Percentiles rank a stretch among this genome's conserved stretches.
These are phyloP conservation scores for Gymnodraco acuticeps DNA, from an alignment of 2,797 vertebrate species.

Conservation along the genomic window DNA sequence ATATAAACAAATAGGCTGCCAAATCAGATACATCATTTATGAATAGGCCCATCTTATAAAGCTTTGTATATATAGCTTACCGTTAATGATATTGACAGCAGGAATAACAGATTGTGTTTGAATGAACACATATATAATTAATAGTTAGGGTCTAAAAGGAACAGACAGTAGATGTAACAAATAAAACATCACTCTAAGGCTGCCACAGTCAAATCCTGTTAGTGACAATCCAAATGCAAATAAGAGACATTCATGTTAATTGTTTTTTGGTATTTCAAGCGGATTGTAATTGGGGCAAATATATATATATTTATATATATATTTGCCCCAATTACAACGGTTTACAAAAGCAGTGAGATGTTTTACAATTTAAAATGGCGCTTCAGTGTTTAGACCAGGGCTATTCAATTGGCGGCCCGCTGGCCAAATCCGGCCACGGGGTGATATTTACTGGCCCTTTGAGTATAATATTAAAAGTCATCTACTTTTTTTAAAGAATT, in stretches of 20 bases:
- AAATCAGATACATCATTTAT: background rate
- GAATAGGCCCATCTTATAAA: background rate
- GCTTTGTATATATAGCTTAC: background rate
- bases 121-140: background rate
- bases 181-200: constrained; percentile 12
- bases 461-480: too few species aligned
- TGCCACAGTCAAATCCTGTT: background rate
- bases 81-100: background rate
- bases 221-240: background rate
- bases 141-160: background rate
- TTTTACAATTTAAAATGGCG: constrained; percentile 12
- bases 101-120: background rate
- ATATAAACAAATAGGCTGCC: background rate
- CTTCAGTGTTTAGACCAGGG: background rate
- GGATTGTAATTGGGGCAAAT: constrained; percentile 5
- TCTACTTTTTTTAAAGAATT: too few species aligned
- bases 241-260: background rate
- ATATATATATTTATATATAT: background rate
- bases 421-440: too few species aligned
- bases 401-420: too few species aligned
- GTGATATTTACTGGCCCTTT: too few species aligned
- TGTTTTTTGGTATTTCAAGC: constrained; percentile 5
- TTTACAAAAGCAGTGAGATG: constrained; percentile 1
- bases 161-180: constrained; percentile 5
- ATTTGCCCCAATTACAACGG: too few species aligned